phyloP scores from a whole-genome alignment of 2,888 invertebrate genomes.

The Pegoplata infirma region DNA sequence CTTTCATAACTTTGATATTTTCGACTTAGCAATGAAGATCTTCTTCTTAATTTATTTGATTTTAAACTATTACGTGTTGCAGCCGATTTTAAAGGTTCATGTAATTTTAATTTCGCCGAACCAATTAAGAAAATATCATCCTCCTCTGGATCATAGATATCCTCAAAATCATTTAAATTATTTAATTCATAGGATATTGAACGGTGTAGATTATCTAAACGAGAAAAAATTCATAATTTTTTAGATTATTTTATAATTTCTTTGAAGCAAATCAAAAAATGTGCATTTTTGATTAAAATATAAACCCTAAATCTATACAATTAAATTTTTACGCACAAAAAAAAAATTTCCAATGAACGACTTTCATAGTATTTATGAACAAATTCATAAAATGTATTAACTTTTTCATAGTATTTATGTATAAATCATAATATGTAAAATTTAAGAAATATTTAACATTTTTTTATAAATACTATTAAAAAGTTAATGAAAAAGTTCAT shows the following conservation, averaged over 20 bases:
- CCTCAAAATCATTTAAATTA: slow-evolving; percentile 33
- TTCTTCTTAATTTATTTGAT: slow-evolving; percentile 1
- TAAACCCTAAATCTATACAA: no score
- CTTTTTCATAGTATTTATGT: no score
- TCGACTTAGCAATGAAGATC: slow-evolving; percentile 19
- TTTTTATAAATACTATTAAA: no score
- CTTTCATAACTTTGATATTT: slow-evolving; percentile 43
- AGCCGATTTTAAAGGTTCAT: slow-evolving; percentile 25
- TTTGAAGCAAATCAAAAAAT: no score
- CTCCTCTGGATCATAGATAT: neutral
- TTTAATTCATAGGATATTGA: slow-evolving; percentile 53
- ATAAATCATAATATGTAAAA: no score
- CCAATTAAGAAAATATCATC: slow-evolving; percentile 60
- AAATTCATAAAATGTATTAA: no score
- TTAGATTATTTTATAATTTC: neutral
- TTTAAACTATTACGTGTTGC: neutral
- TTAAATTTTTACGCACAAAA: no score
- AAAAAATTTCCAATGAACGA: no score
- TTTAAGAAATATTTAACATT: no score
- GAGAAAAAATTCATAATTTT: neutral
- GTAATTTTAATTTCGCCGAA: slow-evolving; percentile 63
- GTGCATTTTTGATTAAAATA: no score
- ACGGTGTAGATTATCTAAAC: slow-evolving; percentile 52
- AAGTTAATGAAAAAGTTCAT: no score
- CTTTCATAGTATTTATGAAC: no score